A percentile compares a stretch with the other conserved stretches of the same genome.
phyloP scores from a whole-genome alignment of 2,113 vertebrate genomes.

The Bothrops jararaca region DNA sequence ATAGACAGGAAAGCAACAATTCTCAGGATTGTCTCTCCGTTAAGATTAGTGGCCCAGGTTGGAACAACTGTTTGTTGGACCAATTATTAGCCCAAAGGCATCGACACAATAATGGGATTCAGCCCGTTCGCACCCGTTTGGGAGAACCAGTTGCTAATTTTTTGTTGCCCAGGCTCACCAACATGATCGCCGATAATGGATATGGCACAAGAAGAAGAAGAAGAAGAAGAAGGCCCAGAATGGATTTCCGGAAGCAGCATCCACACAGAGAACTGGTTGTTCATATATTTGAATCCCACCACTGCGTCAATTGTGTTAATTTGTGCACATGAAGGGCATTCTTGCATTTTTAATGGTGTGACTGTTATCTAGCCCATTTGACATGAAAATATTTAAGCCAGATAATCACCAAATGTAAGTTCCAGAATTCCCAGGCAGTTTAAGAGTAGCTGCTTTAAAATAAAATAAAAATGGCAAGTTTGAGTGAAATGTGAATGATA shows the following conservation, averaged over 20 bases:
- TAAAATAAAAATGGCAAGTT: not conserved
- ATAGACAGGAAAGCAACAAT: conserved; percentile 11
- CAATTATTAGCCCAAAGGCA: conserved; percentile 17
- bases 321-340: not conserved
- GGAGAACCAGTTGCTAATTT: too few relatives aligned
- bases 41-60: not conserved
- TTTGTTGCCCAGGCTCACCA: too few relatives aligned
- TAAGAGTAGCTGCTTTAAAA: not conserved
- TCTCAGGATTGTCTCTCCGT: conserved; percentile 9
- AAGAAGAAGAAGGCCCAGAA: too few relatives aligned
- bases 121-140: too few relatives aligned
- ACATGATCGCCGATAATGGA: too few relatives aligned
- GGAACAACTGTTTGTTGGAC: not conserved
- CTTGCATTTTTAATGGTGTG: not conserved
- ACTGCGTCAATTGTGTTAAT: not conserved
- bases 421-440: not conserved
- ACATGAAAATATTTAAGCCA: not conserved
- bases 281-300: too few relatives aligned
- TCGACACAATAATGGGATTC: too few relatives aligned
- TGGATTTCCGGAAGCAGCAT: too few relatives aligned
- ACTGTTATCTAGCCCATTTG: not conserved
- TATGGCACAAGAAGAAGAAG: too few relatives aligned
- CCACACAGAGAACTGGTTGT: too few relatives aligned
- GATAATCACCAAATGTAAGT: not conserved
- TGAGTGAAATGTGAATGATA: conserved; percentile 3